Evolutionary conservation across 2,113 vertebrate genomes (phyloP).

Genomic region (Alethe castanea): DNA sequence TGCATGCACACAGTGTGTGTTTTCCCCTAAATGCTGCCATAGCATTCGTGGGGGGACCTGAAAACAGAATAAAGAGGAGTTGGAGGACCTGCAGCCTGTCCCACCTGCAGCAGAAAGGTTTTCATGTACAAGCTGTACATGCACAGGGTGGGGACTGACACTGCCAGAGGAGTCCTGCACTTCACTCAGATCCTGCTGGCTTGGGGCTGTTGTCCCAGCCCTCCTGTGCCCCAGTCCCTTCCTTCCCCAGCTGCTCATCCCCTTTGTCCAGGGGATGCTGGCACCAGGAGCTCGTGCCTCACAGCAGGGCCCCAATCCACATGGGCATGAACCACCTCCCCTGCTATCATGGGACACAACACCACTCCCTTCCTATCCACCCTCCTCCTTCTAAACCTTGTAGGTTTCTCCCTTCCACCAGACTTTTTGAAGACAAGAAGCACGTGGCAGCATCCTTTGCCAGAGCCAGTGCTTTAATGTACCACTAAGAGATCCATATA

Average conservation of each 20-base stretch:
- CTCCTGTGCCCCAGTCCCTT: not conserved
- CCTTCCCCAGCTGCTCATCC: not conserved
- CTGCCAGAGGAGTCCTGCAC: not conserved
- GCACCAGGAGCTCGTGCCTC: not conserved
- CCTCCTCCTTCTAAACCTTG: not conserved
- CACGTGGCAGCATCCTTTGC: not conserved
- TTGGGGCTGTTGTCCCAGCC: not conserved
- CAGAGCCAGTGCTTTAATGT: not conserved
- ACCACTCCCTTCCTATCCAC: not conserved
- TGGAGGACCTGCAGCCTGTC: not conserved
- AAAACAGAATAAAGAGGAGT: rapidly evolving
- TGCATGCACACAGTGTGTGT: rapidly evolving
- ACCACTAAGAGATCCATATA: rapidly evolving
- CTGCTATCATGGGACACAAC: not conserved
- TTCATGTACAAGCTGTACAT: no score
- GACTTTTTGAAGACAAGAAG: not conserved
- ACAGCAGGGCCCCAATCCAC: no score
- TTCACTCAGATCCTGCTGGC: rapidly evolving
- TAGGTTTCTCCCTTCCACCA: not conserved
- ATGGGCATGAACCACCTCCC: not conserved
- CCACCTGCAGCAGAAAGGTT: not conserved
- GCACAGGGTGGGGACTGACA: not conserved
- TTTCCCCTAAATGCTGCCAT: not conserved
- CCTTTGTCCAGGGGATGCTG: not conserved
- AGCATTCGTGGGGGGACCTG: not conserved